Conservation (phyloP, 92 coral and sea anemone species). For the Parazoanthus swiftii region DNA sequence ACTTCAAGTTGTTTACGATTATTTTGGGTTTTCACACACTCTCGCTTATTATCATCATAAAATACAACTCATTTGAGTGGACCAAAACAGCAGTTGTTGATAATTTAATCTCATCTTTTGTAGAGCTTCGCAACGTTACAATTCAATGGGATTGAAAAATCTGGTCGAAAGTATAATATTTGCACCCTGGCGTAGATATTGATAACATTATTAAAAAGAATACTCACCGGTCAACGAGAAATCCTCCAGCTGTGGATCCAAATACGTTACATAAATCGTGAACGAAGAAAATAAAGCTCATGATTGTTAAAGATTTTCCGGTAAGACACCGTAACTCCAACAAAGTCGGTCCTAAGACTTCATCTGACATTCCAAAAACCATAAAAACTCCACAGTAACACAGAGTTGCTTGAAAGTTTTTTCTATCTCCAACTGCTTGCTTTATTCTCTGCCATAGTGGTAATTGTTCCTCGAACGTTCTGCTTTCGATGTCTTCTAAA, state of each 20-base stretch:
- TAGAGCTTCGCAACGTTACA: neutral
- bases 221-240: conserved; percentile 81
- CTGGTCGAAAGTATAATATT: neutral
- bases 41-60: conserved; percentile 10
- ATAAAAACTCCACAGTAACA: conserved; percentile 87
- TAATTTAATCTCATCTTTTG: neutral
- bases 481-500: conserved; percentile 76
- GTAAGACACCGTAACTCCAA: conserved; percentile 77
- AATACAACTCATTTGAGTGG: conserved; percentile 6
- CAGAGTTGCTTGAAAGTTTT: conserved; percentile 71
- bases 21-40: neutral
- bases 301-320: conserved; percentile 76
- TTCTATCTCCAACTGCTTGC: conserved; percentile 61
- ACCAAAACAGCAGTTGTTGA: neutral
- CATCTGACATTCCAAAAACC: conserved; percentile 95
- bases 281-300: conserved; percentile 83
- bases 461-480: conserved; percentile 60
- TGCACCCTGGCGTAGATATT: neutral
- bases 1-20: conserved; percentile 11
- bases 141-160: neutral
- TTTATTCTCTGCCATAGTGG: conserved; percentile 60
- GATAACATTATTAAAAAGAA: neutral
- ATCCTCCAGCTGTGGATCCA: conserved; percentile 85
- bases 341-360: conserved; percentile 81
- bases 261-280: conserved; percentile 88